Evolutionary conservation across 2,797 vertebrate species (phyloP).

Genomic region (Pelochelys cantorii): DNA sequence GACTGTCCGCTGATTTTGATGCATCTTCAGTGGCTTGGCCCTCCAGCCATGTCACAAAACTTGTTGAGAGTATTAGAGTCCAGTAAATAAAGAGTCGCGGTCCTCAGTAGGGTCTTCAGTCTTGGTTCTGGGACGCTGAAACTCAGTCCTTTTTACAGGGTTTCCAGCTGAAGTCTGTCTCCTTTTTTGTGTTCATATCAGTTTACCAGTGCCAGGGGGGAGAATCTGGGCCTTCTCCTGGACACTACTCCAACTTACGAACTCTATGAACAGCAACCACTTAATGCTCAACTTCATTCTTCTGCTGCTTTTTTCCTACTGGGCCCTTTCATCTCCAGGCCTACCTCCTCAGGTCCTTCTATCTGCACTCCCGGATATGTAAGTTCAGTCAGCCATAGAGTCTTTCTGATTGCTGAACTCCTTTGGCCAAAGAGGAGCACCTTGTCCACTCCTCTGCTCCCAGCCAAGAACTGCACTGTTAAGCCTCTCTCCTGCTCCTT

Average conservation of each 20-base stretch:
- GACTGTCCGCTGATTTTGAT: background rate
- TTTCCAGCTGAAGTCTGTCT: background rate
- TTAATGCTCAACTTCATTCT: background rate
- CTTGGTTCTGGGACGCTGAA: too few relatives aligned
- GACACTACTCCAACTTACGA: background rate
- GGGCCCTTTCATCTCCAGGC: background rate
- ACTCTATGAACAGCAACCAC: background rate
- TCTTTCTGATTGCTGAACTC: background rate
- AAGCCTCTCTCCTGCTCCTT: background rate
- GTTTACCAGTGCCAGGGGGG: background rate
- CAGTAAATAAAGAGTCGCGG: background rate
- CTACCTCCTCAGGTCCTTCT: background rate
- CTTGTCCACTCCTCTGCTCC: background rate
- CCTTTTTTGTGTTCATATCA: background rate
- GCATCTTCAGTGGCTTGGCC: background rate
- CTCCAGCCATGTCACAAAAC: background rate
- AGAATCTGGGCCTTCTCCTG: background rate
- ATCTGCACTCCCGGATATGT: background rate
- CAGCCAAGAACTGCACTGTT: background rate
- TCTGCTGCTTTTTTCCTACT: background rate
- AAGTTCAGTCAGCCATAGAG: too few relatives aligned
- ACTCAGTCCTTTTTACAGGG: background rate
- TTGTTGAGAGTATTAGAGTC: background rate
- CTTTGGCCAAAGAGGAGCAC: background rate
- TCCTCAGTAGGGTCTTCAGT: background rate